Evolutionary conservation across 2,888 invertebrate species (phyloP).

Genomic region (Hololepta plana): DNA sequence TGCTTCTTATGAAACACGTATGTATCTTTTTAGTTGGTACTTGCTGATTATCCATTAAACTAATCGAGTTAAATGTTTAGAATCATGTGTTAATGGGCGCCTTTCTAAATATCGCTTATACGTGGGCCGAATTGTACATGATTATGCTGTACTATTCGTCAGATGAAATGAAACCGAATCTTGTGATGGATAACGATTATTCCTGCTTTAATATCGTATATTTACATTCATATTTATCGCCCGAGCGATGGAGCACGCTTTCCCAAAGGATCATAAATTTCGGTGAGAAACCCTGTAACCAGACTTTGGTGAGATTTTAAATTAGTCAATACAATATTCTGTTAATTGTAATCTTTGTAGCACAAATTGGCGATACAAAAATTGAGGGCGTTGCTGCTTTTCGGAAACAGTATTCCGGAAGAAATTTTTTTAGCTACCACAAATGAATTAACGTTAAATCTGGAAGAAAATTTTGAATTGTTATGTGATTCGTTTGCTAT

Average conservation of each 20-base stretch:
- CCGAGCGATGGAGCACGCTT: conserved; percentile 23
- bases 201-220: conserved; percentile 20
- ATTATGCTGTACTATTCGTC: conserved; percentile 18
- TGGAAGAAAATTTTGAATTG: too few species aligned
- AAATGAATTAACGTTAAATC: too few species aligned
- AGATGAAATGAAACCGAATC: conserved; percentile 9
- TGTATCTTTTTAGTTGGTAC: too few species aligned
- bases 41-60: too few species aligned
- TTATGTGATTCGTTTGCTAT: too few species aligned
- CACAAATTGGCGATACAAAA: conserved; percentile 22
- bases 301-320: conserved; percentile 15
- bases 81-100: conserved; percentile 21
- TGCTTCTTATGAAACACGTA: conserved; percentile 24
- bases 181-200: conserved; percentile 13
- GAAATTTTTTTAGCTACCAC: too few species aligned
- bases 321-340: background rate
- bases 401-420: conserved; percentile 17
- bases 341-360: conserved; percentile 14
- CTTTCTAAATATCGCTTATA: conserved; percentile 20
- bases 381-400: conserved; percentile 17
- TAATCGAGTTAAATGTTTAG: too few species aligned
- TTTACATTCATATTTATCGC: conserved; percentile 21
- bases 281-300: conserved; percentile 22
- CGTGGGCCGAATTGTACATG: conserved; percentile 23
- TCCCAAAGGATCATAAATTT: conserved; percentile 25